Base-by-base conservation (phyloP, 2,113 vertebrate genomes). In the Melospiza melodia region DNA sequence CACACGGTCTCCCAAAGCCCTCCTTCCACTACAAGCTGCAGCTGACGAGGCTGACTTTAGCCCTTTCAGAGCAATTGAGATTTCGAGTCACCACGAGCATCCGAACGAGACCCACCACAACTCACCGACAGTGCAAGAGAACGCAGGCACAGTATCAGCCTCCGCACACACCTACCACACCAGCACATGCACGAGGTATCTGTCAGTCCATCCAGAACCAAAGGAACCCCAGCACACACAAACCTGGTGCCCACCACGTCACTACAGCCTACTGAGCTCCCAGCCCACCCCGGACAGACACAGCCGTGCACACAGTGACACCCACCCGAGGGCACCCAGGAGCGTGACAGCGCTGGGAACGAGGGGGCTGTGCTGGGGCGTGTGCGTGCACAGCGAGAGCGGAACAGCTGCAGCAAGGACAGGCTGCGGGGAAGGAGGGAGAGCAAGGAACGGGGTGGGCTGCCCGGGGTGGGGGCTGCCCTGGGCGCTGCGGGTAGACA, bases 151-250 rank as follows among this genome's bases (percentile, higher is more conserved):
- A 8, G 28, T 0, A 28, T 10, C 12, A 46, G 37, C 28, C 62
- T 39, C 44, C 51, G 59, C 51, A 5, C 33, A 4, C n/a, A 62
- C 46, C 67, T 8, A 46, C 31, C 24, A 5, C 55, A 66, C 2
- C n/a, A 13, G 25, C 30, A 46, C 12, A 33, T 0, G 1, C 33
- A 21, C 13, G 4, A 3, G 1, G 22, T 0, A 8, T 8, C 49
- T 3, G 15, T 33, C 68, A 11, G 63, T 2, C 44, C 31, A 11
- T 2, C 30, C 55, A 37, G 25, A 35, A 31, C 17, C 54, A 58
- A 11, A 24, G 14, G 12, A 57, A 33, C 9, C 41, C 25, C 21
- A 12, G 37, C 24, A 43, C 58, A n/a, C 57, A 23, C 30, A 13
- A 39, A 15, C 27, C 52, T 6, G 43, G 8, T 25, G 25, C 66